A percentile compares a stretch with the other conserved stretches of the same genome.
Conservation (phyloP, 1,140 invertebrate genomes). For the Paraescarpia echinospica region DNA sequence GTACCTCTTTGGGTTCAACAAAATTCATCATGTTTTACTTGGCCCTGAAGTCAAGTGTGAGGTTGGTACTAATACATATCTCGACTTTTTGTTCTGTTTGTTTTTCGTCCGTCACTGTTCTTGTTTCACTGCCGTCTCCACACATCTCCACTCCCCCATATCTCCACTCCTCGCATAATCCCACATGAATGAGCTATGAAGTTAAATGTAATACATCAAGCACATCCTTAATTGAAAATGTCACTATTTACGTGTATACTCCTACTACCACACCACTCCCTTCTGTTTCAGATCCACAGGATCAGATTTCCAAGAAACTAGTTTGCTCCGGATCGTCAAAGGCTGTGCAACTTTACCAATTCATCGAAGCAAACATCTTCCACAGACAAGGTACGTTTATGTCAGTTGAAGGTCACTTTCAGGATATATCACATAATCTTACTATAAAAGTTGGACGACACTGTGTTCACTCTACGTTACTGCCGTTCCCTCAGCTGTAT, state of each 20-base stretch:
- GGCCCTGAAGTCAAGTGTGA: too few relatives aligned
- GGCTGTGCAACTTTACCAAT: conserved; percentile 53
- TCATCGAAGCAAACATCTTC: conserved; percentile 56
- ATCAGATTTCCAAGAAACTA: conserved; percentile 47
- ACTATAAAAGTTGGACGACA: not conserved
- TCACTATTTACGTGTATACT: not conserved
- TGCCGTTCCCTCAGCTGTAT: too few relatives aligned
- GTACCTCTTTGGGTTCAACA: too few relatives aligned
- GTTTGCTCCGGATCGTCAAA: conserved; percentile 55
- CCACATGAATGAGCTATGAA: not conserved
- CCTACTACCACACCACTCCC: not conserved
- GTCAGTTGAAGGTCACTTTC: not conserved
- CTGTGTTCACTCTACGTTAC: too few relatives aligned
- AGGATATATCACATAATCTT: not conserved
- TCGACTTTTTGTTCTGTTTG: too few relatives aligned
- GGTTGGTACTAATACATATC: too few relatives aligned
- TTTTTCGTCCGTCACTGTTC: not conserved
- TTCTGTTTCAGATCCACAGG: conserved; percentile 41
- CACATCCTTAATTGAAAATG: not conserved
- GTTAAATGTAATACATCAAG: not conserved
- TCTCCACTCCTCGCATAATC: too few relatives aligned
- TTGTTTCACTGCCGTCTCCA: not conserved
- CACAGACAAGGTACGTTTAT: conserved; percentile 52
- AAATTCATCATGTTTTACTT: too few relatives aligned
- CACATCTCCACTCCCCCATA: too few relatives aligned